These are phyloP conservation scores for Cepphus grylle DNA, from an alignment of 2,113 vertebrate genomes.

Conservation along the genomic window DNA sequence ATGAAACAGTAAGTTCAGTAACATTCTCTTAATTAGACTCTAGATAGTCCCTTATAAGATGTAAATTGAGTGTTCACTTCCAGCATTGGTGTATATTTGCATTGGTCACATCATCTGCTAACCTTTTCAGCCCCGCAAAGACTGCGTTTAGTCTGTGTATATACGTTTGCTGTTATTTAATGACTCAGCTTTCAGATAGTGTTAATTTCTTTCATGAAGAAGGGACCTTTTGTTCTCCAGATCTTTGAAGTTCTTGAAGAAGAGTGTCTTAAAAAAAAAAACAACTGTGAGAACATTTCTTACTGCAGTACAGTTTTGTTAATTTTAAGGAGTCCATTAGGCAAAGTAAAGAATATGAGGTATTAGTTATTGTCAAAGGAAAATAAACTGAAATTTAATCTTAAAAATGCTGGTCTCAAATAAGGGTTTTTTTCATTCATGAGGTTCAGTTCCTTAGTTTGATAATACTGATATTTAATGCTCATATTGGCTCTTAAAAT, in stretches of 20 bases:
- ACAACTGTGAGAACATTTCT: neutral
- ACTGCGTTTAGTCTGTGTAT: neutral
- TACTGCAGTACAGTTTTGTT: neutral
- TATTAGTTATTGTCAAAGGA: neutral
- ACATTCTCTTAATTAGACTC: neutral
- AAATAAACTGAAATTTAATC: neutral
- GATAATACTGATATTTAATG: neutral
- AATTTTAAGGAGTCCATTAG: neutral
- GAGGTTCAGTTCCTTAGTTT: neutral
- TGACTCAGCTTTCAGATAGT: neutral
- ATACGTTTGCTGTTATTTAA: neutral
- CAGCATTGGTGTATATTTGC: neutral
- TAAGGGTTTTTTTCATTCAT: neutral
- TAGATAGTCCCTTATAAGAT: rapidly evolving
- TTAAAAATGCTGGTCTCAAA: neutral
- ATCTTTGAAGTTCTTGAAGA: neutral
- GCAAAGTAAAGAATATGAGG: neutral
- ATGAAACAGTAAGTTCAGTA: conserved; percentile 13
- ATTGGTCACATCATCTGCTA: neutral
- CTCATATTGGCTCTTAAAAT: neutral
- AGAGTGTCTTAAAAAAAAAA: neutral
- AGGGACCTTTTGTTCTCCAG: neutral
- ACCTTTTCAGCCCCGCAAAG: neutral
- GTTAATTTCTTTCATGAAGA: neutral
- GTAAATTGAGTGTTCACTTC: neutral